Evolutionary conservation across 2,888 invertebrate genomes (phyloP).

Genomic region (Synergus gifuensis): DNA sequence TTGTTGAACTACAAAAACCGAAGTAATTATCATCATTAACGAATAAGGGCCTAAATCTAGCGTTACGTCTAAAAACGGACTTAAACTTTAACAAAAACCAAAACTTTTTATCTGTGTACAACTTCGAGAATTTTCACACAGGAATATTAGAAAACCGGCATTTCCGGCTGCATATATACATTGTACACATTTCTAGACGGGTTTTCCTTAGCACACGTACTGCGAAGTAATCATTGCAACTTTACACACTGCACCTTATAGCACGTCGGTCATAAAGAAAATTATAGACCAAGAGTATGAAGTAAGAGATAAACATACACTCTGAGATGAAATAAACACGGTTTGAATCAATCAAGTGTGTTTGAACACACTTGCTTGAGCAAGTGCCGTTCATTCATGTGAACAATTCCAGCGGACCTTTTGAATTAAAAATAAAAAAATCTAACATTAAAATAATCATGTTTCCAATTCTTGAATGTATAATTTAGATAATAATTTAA

Average conservation of each 20-base stretch:
- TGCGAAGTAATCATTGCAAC: constrained; percentile 17
- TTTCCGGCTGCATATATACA: constrained; percentile 6
- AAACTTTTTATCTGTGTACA: no score
- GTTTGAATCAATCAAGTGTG: background rate
- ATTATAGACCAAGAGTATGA: background rate
- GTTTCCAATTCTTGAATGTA: background rate
- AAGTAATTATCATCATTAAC: background rate
- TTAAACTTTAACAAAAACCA: no score
- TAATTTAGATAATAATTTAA: background rate
- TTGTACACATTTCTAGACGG: constrained; percentile 7
- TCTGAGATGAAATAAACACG: constrained; percentile 12
- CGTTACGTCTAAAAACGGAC: background rate
- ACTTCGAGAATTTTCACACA: constrained; percentile 3
- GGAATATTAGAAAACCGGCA: constrained; percentile 17
- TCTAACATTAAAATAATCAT: background rate
- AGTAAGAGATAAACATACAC: background rate
- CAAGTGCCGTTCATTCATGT: background rate
- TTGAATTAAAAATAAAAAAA: background rate
- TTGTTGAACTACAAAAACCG: background rate
- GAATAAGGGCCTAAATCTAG: background rate
- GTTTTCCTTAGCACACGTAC: constrained; percentile 9
- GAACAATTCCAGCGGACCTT: background rate
- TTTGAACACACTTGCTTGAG: background rate
- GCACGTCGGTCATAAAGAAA: constrained; percentile 10
- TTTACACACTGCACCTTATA: background rate